Conservation (phyloP, 2,113 vertebrate genomes). For the Pterocles gutturalis region DNA sequence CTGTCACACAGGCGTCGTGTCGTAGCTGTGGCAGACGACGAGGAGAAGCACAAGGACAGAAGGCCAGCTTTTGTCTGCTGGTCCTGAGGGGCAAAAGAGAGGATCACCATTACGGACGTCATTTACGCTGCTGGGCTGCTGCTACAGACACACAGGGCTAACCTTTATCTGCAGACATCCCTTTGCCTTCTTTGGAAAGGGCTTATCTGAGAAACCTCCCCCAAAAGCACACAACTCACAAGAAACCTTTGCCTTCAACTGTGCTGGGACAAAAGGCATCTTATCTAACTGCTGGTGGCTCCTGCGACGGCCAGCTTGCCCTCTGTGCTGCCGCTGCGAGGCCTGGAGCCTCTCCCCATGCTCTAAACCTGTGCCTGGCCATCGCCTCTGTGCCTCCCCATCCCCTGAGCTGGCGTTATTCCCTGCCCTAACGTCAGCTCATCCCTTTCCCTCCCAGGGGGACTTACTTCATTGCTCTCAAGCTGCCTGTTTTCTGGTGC, state of each 20-base stretch:
- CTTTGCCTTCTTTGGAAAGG: not conserved
- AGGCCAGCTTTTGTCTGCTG: not conserved
- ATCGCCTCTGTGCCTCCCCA: not conserved
- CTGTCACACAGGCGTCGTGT: fast-evolving
- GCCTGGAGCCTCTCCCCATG: fast-evolving
- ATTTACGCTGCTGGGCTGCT: not conserved
- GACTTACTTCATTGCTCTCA: not conserved
- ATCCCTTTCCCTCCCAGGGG: fast-evolving
- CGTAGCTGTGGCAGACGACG: fast-evolving
- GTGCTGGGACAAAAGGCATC: fast-evolving
- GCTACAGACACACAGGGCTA: fast-evolving
- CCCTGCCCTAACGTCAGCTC: not conserved
- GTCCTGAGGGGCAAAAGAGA: not conserved
- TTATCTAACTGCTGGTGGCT: not conserved
- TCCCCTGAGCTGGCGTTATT: fast-evolving
- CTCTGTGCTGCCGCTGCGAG: not conserved
- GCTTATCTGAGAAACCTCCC: not conserved
- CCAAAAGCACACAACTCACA: fast-evolving
- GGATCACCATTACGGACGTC: not conserved
- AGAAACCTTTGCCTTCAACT: not conserved
- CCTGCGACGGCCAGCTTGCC: not conserved
- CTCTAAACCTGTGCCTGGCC: fast-evolving
- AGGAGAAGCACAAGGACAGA: not conserved
- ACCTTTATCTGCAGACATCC: not conserved
- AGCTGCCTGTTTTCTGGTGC: not conserved